Evolutionary conservation across 2,888 invertebrate genomes (phyloP), one percentile per base, ranked within the genome.

Genomic region (Halocaridina rubra): DNA sequence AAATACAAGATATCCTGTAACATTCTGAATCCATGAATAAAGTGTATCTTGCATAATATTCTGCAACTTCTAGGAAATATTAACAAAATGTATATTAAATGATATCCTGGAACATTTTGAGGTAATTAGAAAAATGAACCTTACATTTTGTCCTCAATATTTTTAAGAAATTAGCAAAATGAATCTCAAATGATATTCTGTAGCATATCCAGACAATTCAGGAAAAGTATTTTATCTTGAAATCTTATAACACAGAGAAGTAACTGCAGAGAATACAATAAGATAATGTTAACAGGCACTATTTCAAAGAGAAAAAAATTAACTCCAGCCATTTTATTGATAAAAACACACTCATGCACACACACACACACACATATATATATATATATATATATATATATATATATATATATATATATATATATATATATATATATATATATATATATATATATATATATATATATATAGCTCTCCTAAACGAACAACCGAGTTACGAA

Each of bases 401-500:
- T 72, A 72, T 72, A 32, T 72, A 72, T 72, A 32, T 72, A 72
- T 72, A 72, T 72, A 72, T 72, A 72, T 72, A 72, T 72, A 72
- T 32, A 72, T 72, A 72, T 67, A 67, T 67, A 67, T 67, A 67
- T 67, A 67, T 67, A 29, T 67, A 67, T 67, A 67, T 67, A 67
- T 67, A 67, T 67, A 64, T 64, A 0, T 19, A 10, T 13, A 5
- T 69, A 22, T 69, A 1, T 7, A n/a, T 22, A 69, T 10, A 16
- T 69, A 69, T 69, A n/a, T n/a, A n/a, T n/a, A n/a, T n/a, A n/a
- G n/a, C n/a, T n/a, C n/a, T n/a, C n/a, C n/a, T n/a, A n/a, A n/a
- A n/a, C n/a, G n/a, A n/a, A n/a, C n/a, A n/a, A n/a, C n/a, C n/a
- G n/a, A n/a, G n/a, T n/a, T n/a, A n/a, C n/a, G n/a, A n/a, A n/a